Evolutionary conservation across 2,113 vertebrate species (phyloP).

Genomic region (Prolemur simus): DNA sequence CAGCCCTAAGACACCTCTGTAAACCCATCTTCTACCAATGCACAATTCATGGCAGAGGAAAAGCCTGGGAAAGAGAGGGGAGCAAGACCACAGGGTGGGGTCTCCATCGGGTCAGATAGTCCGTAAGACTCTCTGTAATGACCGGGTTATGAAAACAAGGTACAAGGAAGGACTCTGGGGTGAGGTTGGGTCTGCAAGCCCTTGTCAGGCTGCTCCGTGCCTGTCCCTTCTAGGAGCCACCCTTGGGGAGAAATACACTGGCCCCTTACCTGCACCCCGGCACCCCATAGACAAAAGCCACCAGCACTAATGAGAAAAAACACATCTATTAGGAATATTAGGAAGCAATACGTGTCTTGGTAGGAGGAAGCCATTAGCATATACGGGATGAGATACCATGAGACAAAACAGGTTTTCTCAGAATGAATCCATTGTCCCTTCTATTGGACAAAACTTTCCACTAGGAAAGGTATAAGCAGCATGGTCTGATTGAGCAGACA

Average conservation of each 20-base stretch:
- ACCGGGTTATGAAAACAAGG: background rate
- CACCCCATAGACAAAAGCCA: background rate
- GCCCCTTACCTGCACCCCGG: accelerated
- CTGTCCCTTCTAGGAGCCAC: background rate
- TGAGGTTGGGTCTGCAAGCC: too few species aligned
- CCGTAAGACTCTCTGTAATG: background rate
- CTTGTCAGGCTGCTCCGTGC: background rate
- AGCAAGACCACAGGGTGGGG: accelerated
- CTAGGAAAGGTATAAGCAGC: too few species aligned
- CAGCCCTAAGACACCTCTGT: background rate
- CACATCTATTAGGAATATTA: background rate
- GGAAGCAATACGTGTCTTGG: too few species aligned
- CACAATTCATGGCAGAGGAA: background rate
- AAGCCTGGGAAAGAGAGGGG: too few species aligned
- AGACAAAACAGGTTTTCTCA: background rate
- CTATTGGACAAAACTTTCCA: background rate
- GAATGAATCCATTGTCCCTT: background rate
- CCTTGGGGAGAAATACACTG: too few species aligned
- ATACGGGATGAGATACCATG: background rate
- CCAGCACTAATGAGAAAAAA: background rate
- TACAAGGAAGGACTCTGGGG: background rate
- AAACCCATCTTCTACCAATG: background rate
- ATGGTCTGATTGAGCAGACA: accelerated
- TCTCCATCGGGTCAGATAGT: background rate
- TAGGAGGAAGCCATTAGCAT: background rate